Base-by-base conservation (phyloP, 2,888 invertebrate species). In the Agrochola lychnidis region DNA sequence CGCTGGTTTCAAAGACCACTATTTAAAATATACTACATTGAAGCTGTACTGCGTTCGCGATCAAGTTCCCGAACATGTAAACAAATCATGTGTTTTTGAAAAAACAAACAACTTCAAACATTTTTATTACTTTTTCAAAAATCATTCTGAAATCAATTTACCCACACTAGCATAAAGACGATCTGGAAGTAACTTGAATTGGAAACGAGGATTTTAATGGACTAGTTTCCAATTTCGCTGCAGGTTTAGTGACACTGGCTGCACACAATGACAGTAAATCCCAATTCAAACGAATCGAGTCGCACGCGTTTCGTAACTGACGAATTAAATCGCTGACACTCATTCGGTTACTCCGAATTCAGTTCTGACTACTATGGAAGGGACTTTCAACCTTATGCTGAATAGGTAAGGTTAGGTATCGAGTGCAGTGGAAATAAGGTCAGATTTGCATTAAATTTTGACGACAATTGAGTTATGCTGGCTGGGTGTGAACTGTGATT, bases 361-460 rank as follows among this genome's bases (percentile, higher is more conserved):
- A 63, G 68, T 77, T 40, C 64, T 22, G 25, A 19, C 22, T 36
- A 45, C 45, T 1, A 19, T 4, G 6, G 25, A 62, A n/a, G 48
- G 25, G n/a, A 83, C 2, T 62, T 67, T 61, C 16, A 75, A 85
- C 78, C 53, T 61, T 74, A 59, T 10, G 2, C 0, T 0, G 0
- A 4, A 14, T 0, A 0, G 0, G 0, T 14, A 85, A 45, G 40
- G 76, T 53, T 2, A 5, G 0, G 5, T 63, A 9, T 76, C 0
- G 42, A 45, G 19, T 72, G 78, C 1, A 6, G 0, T 0, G 0
- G 16, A 78, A 91, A 87, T 87, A 83, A 84, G 91, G 90, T 89
- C 90, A 90, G 82, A 87, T 89, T 90, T 89, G 87, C 90, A 88
- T 90, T 86, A 79, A 83, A 85, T 80, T 89, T 89, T 83, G 87